Conservation (phyloP, 2,797 vertebrate species). For the Kryptopterus vitreolus region DNA sequence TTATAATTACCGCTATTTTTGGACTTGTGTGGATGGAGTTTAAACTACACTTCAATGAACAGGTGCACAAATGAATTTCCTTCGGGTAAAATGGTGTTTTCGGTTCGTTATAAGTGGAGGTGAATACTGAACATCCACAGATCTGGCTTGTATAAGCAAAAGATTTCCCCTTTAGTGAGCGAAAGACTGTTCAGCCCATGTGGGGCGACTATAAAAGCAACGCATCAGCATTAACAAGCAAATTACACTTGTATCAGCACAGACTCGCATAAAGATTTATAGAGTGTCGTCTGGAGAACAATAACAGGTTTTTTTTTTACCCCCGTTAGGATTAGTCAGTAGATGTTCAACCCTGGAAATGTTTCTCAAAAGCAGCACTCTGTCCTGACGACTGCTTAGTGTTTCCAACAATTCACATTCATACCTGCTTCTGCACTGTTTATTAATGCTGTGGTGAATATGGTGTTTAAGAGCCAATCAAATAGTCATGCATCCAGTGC, state of each 20-base stretch:
- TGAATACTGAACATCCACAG: neutral
- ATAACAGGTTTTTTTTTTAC: too few relatives aligned
- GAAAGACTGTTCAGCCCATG: neutral
- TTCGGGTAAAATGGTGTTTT: neutral
- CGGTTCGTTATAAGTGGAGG: neutral
- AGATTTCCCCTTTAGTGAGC: too few relatives aligned
- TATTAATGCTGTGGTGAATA: neutral
- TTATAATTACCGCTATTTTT: neutral
- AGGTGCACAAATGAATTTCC: neutral
- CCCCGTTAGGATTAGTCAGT: too few relatives aligned
- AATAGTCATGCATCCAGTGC: too few relatives aligned
- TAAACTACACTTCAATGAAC: neutral
- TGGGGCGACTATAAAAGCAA: neutral
- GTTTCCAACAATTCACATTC: neutral
- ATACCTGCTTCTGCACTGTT: neutral
- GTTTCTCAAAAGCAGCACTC: neutral
- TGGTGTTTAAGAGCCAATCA: too few relatives aligned
- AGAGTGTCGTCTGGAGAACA: neutral
- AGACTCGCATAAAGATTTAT: neutral
- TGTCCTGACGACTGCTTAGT: neutral
- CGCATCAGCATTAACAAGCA: neutral
- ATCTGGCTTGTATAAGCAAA: neutral
- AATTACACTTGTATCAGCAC: neutral
- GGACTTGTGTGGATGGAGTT: neutral
- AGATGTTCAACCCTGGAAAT: neutral